phyloP scores from a whole-genome alignment of 2,797 vertebrate species.

The Myotis vivesi region DNA sequence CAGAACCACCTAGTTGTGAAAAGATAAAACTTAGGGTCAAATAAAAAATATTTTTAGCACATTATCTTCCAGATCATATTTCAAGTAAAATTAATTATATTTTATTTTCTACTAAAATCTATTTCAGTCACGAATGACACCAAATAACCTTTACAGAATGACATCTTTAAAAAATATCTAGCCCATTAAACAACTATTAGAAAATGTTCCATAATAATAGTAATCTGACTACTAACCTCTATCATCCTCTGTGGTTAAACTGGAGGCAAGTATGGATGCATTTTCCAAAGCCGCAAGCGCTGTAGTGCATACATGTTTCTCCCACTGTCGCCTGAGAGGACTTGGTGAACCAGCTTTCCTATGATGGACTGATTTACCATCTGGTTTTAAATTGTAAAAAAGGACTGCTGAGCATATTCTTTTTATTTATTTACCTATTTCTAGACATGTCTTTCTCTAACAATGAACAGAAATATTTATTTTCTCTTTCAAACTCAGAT shows the following conservation, averaged over 20 bases:
- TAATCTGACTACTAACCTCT: constrained; percentile 71
- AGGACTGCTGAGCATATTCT: background rate
- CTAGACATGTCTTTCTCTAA: background rate
- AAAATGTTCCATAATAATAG: background rate
- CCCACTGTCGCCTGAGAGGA: constrained; percentile 86
- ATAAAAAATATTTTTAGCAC: background rate
- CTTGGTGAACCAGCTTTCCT: constrained; percentile 21
- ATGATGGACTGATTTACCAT: background rate
- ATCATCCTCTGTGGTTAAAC: constrained; percentile 75
- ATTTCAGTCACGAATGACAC: background rate
- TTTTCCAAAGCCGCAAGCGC: constrained; percentile 85
- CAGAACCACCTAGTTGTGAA: constrained; percentile 77
- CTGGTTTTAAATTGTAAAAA: constrained; percentile 45
- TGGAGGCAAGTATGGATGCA: constrained; percentile 86
- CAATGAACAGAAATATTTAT: background rate
- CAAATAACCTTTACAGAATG: background rate
- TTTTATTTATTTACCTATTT: background rate
- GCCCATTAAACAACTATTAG: background rate
- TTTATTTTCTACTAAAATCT: background rate
- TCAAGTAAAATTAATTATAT: constrained; percentile 1
- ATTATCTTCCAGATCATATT: background rate
- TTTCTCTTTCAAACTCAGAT: constrained; percentile 6
- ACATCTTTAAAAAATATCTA: background rate
- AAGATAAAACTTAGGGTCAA: background rate
- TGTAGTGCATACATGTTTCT: constrained; percentile 75